Evolutionary conservation across 2,888 invertebrate genomes (phyloP).

Genomic region (Volucella bombylans): DNA sequence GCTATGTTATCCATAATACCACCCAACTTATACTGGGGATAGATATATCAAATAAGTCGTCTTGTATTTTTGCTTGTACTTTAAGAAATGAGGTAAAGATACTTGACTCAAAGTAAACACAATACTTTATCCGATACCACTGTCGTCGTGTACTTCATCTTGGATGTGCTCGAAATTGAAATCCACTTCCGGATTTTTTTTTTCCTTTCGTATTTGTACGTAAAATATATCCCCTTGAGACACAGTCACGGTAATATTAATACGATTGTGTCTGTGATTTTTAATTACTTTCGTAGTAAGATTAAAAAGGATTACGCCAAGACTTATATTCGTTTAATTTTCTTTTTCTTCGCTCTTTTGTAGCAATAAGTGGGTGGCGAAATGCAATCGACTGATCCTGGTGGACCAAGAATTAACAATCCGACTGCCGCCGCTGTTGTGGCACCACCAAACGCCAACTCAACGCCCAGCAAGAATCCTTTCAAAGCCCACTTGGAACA

Average conservation of each 20-base stretch:
- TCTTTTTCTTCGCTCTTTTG: slow-evolving; percentile 46
- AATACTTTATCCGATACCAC: slow-evolving; percentile 32
- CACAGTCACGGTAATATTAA: slow-evolving; percentile 40
- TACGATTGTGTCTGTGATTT: slow-evolving; percentile 40
- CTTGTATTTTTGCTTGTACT: background rate
- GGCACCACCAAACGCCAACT: slow-evolving; percentile 70
- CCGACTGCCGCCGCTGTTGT: slow-evolving; percentile 71
- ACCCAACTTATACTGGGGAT: background rate
- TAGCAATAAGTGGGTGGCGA: slow-evolving; percentile 81
- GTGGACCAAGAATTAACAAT: slow-evolving; percentile 78
- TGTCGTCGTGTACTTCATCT: slow-evolving; percentile 19
- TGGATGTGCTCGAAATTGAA: slow-evolving; percentile 62
- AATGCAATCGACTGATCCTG: slow-evolving; percentile 83
- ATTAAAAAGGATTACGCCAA: slow-evolving; percentile 36
- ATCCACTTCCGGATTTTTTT: slow-evolving; percentile 49
- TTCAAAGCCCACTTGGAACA: slow-evolving; percentile 77
- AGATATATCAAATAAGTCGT: slow-evolving; percentile 33
- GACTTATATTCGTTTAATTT: slow-evolving; percentile 39
- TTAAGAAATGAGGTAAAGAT: slow-evolving; percentile 11
- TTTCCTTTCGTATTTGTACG: background rate
- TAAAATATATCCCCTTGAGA: slow-evolving; percentile 45
- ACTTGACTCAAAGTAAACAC: slow-evolving; percentile 48
- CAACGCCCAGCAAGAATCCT: slow-evolving; percentile 80
- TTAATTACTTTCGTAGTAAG: slow-evolving; percentile 57
- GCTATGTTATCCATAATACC: slow-evolving; percentile 11